Evolutionary conservation across 53 echinoderm and acorn worm genomes (phyloP), one percentile per base, ranked within the genome.

Genomic region (Crossaster papposus): DNA sequence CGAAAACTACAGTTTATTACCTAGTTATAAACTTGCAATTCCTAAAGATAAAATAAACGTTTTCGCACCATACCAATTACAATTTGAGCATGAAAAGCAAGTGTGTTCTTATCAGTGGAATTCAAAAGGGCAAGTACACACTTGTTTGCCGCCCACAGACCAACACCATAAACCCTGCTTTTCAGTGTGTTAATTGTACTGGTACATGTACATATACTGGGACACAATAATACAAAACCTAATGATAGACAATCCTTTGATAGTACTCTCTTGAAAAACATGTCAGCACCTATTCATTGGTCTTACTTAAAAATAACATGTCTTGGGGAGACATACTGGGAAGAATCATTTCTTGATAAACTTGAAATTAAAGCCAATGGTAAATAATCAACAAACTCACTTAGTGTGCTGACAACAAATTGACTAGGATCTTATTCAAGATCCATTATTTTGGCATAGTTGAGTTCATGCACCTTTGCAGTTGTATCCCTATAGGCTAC

Each of bases 371-470:
- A 76, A 74, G 81, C 38, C 10, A 92, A 44, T 36, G 92, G 89
- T 71, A 78, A 64, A 72, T 82, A 92, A 64, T 92, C 92, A 92
- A 92, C 83, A 64, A 92, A 83, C 28, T 92, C 89, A 82, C 65
- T 78, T 26, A 72, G 72, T 33, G 26, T 72, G 17, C 9, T 92
- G 26, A 89, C 85, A 50, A 77, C 37, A 90, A 31, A 26, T 17
- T 52, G 12, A 29, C 14, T 54, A 83, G 89, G 92, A 38, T 62
- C 65, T 86, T n/a, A n/a, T n/a, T n/a, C 30, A 82, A 6, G 20
- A 76, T 76, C 7, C n/a, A n/a, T n/a, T n/a, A n/a, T n/a, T n/a
- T n/a, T n/a, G n/a, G n/a, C n/a, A n/a, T n/a, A n/a, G n/a, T n/a
- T n/a, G n/a, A n/a, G n/a, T n/a, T n/a, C n/a, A n/a, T n/a, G n/a